Conservation (phyloP, 1,140 invertebrate genomes). For the Cotesia chilonis region DNA sequence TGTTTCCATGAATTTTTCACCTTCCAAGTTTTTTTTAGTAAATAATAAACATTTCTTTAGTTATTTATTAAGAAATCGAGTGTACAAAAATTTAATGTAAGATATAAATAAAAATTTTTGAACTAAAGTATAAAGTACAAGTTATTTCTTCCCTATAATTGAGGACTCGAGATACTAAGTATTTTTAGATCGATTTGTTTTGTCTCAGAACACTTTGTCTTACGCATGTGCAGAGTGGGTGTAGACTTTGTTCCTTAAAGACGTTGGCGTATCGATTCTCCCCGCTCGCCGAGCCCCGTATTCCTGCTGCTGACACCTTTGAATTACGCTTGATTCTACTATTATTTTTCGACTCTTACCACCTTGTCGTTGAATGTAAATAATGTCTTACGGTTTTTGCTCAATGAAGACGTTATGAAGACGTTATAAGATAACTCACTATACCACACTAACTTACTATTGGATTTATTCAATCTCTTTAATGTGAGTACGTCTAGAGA, state of each 20-base stretch:
- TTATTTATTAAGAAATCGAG: too few relatives aligned
- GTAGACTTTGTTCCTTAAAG: conserved; percentile 30
- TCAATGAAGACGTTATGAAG: conserved; percentile 14
- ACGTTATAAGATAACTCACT: background rate
- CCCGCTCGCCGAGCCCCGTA: background rate
- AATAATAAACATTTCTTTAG: too few relatives aligned
- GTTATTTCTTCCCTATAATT: too few relatives aligned
- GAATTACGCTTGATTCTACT: conserved; percentile 34
- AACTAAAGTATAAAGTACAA: too few relatives aligned
- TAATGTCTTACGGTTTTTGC: background rate
- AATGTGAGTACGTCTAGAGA: background rate
- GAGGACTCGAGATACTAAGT: background rate
- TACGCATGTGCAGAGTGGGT: conserved; percentile 33
- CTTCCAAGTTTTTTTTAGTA: too few relatives aligned
- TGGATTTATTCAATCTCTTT: background rate
- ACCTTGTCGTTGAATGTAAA: background rate
- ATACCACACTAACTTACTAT: background rate
- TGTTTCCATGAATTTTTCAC: too few relatives aligned
- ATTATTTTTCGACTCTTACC: background rate
- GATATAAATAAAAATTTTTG: too few relatives aligned
- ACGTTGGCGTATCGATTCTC: conserved; percentile 37
- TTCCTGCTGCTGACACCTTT: conserved; percentile 38
- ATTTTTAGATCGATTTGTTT: conserved; percentile 18
- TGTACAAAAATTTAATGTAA: too few relatives aligned
- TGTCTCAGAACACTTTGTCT: background rate